Percentiles rank a stretch among this genome's conserved stretches.
Evolutionary conservation across 2,797 vertebrate species (phyloP).

Genomic region (Danio kyathit): DNA sequence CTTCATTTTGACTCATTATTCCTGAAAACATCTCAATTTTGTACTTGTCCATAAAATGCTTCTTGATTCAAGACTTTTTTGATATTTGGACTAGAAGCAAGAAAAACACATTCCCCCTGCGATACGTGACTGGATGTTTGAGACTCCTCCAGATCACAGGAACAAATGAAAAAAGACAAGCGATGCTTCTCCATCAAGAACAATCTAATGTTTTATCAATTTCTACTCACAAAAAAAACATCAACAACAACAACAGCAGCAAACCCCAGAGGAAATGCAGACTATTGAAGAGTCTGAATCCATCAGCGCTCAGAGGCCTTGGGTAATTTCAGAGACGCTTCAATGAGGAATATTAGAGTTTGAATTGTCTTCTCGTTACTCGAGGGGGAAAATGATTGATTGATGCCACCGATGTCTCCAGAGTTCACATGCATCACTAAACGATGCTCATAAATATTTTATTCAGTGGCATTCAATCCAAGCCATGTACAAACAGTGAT

Average conservation of each 20-base stretch:
- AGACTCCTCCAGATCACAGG: too few relatives aligned
- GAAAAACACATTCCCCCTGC: too few relatives aligned
- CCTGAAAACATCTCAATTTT: too few relatives aligned
- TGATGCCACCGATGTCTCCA: neutral
- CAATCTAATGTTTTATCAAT: conserved; percentile 3
- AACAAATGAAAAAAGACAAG: conserved; percentile 7
- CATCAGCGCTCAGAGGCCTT: neutral
- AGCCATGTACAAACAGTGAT: neutral
- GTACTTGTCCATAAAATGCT: too few relatives aligned
- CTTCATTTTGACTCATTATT: too few relatives aligned
- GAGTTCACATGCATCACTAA: neutral
- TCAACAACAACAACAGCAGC: neutral
- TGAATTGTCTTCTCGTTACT: conserved; percentile 1
- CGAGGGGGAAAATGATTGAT: conserved; percentile 13
- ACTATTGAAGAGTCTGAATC: conserved; percentile 9
- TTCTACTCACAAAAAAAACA: conserved; percentile 12
- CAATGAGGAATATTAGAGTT: conserved; percentile 5
- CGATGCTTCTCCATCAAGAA: neutral
- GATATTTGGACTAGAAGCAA: too few relatives aligned
- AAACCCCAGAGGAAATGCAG: conserved; percentile 1
- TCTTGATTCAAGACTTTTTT: too few relatives aligned
- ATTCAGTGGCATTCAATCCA: neutral
- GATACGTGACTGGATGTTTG: too few relatives aligned
- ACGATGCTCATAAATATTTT: conserved; percentile 10
- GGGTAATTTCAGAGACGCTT: conserved; percentile 1